These are phyloP conservation scores for Cheilosia grossa DNA, from an alignment of 2,888 invertebrate species.

Conservation along the genomic window DNA sequence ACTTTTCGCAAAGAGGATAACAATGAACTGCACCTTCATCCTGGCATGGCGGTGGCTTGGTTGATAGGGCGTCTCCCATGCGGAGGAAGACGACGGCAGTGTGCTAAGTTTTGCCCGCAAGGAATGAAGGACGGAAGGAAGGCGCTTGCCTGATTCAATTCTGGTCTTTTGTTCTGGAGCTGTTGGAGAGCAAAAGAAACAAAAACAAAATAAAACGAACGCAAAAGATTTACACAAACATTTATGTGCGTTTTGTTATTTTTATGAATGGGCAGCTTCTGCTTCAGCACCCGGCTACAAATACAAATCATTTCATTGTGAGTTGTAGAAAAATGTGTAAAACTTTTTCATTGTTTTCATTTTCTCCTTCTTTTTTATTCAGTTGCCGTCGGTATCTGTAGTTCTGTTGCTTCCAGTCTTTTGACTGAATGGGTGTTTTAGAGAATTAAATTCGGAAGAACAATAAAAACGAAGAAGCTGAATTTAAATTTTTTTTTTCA, in stretches of 20 bases:
- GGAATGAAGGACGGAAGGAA: conserved; percentile 40
- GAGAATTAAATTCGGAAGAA: conserved; percentile 12
- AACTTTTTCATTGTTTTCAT: conserved; percentile 38
- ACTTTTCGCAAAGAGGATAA: conserved; percentile 55
- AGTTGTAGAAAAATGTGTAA: conserved; percentile 67
- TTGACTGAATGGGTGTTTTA: conserved; percentile 57
- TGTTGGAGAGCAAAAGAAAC: conserved; percentile 4
- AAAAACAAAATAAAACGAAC: not conserved
- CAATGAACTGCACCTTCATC: conserved; percentile 57
- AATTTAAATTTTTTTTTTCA: conserved; percentile 41
- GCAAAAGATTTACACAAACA: conserved; percentile 40
- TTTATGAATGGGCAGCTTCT: conserved; percentile 53
- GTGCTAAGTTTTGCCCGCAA: conserved; percentile 9
- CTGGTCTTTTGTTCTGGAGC: conserved; percentile 36
- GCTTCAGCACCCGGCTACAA: conserved; percentile 13
- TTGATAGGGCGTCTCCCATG: not conserved
- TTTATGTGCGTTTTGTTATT: conserved; percentile 57
- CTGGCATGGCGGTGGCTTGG: conserved; percentile 29
- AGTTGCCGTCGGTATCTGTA: conserved; percentile 2
- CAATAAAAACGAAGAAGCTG: conserved; percentile 7
- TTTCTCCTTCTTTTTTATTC: conserved; percentile 15
- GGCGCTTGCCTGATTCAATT: conserved; percentile 56
- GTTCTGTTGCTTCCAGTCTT: conserved; percentile 26
- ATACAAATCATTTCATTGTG: conserved; percentile 33
- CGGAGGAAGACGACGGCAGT: not conserved